Percentiles rank a stretch among this genome's conserved stretches.
These are phyloP conservation scores for Sylvilagus bachmani DNA, from an alignment of 2,113 vertebrate species.

Conservation along the genomic window DNA sequence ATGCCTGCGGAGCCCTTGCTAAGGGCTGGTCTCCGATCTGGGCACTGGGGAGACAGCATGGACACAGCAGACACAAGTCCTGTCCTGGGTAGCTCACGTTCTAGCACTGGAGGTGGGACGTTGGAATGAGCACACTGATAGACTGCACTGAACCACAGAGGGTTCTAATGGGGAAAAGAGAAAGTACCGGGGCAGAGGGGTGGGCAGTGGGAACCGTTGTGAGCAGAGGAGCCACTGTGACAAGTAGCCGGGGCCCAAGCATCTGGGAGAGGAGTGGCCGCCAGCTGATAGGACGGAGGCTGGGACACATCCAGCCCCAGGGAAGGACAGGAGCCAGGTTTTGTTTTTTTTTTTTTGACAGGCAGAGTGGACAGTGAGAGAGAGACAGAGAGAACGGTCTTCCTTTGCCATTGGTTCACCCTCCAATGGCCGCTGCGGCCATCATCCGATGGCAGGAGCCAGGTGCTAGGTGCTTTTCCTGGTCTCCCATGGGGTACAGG, in stretches of 20 bases:
- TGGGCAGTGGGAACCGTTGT: background rate
- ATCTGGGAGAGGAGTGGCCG: background rate
- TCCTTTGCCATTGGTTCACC: too few species aligned
- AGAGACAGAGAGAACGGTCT: too few species aligned
- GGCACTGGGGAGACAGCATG: background rate
- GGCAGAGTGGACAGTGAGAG: too few species aligned
- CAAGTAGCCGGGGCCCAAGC: background rate
- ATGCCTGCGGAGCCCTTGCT: background rate
- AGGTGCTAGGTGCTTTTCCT: too few species aligned
- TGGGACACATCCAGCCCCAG: background rate
- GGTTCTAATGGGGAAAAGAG: rapidly evolving
- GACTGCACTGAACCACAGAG: background rate
- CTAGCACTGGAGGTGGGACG: background rate
- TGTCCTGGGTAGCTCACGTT: background rate
- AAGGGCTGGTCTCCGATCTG: background rate
- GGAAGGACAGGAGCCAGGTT: background rate
- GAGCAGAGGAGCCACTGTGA: background rate
- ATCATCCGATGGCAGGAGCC: too few species aligned
- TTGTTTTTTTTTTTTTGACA: too few species aligned
- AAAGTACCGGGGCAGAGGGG: background rate
- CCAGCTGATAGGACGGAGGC: background rate
- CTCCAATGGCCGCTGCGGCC: too few species aligned
- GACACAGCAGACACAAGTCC: background rate
- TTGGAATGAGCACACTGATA: background rate
- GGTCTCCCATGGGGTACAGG: too few species aligned